Evolutionary conservation across 2,888 invertebrate genomes (phyloP), one percentile per base, ranked within the genome.

Genomic region (Temnothorax rugatulus): DNA sequence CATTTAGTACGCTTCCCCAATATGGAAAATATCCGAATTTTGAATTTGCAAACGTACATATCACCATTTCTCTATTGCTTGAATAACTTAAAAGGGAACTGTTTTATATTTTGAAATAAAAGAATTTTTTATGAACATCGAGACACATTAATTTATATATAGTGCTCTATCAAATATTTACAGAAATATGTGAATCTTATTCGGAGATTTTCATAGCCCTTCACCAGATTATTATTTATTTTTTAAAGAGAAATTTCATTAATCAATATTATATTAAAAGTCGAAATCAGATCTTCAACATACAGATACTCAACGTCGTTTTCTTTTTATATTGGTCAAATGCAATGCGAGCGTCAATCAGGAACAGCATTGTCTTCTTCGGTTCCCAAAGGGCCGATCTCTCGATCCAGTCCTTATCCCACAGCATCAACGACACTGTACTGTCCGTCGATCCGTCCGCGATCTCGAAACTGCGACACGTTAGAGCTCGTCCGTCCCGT

Each of bases 341-440:
- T n/a, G 90, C 95, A 41, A 97, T 95, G 34, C 96, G 96, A 29
- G 96, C 96, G 92, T 98, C 97, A 2, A 97, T 96, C 83, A 98
- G 95, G 94, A 97, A 97, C 18, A 98, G 93, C 68, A 97, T 96
- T 79, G 97, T 97, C 74, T 96, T 95, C 75, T 96, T 94, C 0
- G 97, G 96, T 83, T 96, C 96, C 98, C 98, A 98, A 71, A 95
- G 94, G 84, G 95, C 96, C 0, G 97, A 96, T 88, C 96, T 96
- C 61, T 96, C 95, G 77, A 97, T 97, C 92, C 97, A 96, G 86
- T 97, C 97, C 3, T 95, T 95, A 86, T 97, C 97, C 96, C 97
- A 98, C 66, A 97, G 95, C 54, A 96, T 94, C 79, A 96, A 93
- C 29, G 96, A 94, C 9, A 96, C 95, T n/a, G 96, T 29, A 96